Evolutionary conservation across 2,888 invertebrate genomes (phyloP).

Genomic region (Phymatocera aterrima): DNA sequence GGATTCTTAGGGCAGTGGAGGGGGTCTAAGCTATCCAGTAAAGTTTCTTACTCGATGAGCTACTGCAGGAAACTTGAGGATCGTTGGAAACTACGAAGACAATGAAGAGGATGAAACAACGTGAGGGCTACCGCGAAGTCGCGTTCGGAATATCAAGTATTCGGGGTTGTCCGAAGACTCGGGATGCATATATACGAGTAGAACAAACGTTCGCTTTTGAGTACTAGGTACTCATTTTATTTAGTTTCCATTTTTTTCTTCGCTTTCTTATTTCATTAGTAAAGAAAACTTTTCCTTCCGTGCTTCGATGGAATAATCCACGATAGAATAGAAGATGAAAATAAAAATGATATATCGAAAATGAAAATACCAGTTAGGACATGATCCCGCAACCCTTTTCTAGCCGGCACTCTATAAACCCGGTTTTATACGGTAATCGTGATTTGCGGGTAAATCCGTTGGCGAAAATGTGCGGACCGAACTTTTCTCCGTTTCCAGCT

Average conservation of each 20-base stretch:
- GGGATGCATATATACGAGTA: not conserved
- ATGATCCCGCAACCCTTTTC: not conserved
- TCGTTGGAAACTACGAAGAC: not conserved
- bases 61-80: not conserved
- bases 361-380: no score
- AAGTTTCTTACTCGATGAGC: not conserved
- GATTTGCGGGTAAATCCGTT: not conserved
- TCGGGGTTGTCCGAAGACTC: slow-evolving; percentile 18
- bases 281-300: no score
- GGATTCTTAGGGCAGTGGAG: not conserved
- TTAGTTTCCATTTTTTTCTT: no score
- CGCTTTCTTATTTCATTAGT: not conserved
- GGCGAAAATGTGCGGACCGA: not conserved
- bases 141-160: slow-evolving; percentile 35
- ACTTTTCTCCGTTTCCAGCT: not conserved
- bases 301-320: no score
- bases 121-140: slow-evolving; percentile 2
- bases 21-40: not conserved
- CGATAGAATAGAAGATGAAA: not conserved
- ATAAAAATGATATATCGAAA: not conserved
- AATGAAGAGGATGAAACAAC: slow-evolving; percentile 24
- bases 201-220: slow-evolving; percentile 21
- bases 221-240: not conserved
- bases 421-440: not conserved
- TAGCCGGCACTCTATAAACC: not conserved